Conservation (phyloP, 2,888 invertebrate genomes). For the Opisthograptis luteolata region DNA sequence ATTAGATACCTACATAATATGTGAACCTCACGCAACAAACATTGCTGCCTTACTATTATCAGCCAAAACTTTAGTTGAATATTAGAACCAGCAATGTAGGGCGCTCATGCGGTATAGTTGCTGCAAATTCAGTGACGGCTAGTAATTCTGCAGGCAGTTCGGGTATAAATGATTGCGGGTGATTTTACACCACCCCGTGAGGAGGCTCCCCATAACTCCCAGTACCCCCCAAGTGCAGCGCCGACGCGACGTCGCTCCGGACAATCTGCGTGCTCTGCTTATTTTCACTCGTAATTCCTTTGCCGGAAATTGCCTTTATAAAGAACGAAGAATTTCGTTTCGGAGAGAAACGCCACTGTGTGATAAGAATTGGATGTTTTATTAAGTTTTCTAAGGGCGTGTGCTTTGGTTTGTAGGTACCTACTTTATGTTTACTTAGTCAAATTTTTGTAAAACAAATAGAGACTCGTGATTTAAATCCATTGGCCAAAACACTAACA, state of each 20-base stretch:
- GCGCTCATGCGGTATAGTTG: constrained; percentile 45
- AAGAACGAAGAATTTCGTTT: constrained; percentile 74
- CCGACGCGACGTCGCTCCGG: constrained; percentile 80
- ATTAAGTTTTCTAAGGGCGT: too few species aligned
- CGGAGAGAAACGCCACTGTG: constrained; percentile 53
- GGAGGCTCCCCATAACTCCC: constrained; percentile 58
- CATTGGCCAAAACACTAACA: too few species aligned
- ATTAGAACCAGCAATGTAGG: constrained; percentile 42
- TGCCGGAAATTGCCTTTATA: constrained; percentile 83
- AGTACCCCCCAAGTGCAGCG: constrained; percentile 73
- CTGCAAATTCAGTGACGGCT: constrained; percentile 74
- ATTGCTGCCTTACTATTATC: constrained; percentile 12
- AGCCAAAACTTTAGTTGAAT: constrained; percentile 7
- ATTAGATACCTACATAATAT: too few species aligned
- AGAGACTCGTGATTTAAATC: too few species aligned
- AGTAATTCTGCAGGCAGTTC: constrained; percentile 83
- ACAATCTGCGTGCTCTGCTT: constrained; percentile 84
- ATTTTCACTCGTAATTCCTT: constrained; percentile 83
- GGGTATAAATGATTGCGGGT: constrained; percentile 84
- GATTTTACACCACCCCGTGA: constrained; percentile 77
- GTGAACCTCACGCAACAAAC: not conserved
- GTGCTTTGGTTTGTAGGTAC: too few species aligned
- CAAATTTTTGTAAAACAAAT: too few species aligned
- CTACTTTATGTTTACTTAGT: not conserved
- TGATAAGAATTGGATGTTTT: constrained; percentile 52